Evolutionary conservation across 2,888 invertebrate genomes (phyloP), one percentile per base, ranked within the genome.

Genomic region (Orchesellides sinensis): DNA sequence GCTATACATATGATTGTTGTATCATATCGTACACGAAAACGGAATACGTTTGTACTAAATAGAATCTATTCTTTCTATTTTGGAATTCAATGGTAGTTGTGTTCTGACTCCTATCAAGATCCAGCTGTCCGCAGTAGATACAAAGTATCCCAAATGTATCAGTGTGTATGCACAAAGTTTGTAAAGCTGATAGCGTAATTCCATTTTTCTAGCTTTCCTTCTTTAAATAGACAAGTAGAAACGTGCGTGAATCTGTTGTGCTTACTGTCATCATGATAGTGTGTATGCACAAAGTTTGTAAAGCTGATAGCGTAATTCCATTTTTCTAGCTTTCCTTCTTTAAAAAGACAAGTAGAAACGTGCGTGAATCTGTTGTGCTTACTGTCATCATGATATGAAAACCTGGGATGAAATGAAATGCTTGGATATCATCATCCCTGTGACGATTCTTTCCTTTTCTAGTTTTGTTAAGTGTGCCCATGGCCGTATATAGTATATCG

Each of bases 351-450:
- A 27, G n/a, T 35, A 45, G 32, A 45, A 59, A 59, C 56, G 29
- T 21, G 69, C 54, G 69, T 45, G 59, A 59, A 25, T 56, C 25
- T 12, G 19, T 21, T 25, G 19, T 54, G 35, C 19, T 25, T 40
- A 35, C 14, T 52, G 40, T 45, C n/a, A n/a, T n/a, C 12, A 27
- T 27, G 59, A 72, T 52, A 69, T 72, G 70, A 45, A 72, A 56
- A 45, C 29, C 47, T 23, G 49, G 27, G 5, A n/a, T 73, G 45
- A 59, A 70, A 73, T 73, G 59, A 45, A 54, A 72, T 27, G 45
- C 10, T 12, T 27, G 32, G 29, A 47, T 61, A 17, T 47, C 25
- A 73, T 61, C 72, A 73, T 56, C 29, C 56, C 19, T 69, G 54
- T 27, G 52, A 65, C 54, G 35, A 69, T 8, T 69, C 25, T 23